Evolutionary conservation across 1,140 invertebrate species (phyloP), one percentile per base, ranked within the genome.

Genomic region (Campodea augens): DNA sequence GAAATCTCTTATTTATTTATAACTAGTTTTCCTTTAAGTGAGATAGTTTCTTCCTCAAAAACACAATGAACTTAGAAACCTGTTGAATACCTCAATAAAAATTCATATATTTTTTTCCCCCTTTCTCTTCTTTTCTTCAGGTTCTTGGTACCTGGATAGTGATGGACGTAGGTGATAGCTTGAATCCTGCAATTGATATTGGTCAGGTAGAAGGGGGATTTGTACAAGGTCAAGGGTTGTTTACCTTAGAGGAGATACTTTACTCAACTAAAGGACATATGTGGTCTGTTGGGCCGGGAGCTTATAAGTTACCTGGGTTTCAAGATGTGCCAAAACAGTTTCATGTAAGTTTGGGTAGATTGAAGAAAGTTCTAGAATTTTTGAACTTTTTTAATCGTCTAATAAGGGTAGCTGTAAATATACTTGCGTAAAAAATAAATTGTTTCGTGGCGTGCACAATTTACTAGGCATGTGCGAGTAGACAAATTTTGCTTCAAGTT

Each of bases 111-210:
- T 32, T 32, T 32, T 32, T 32, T 32, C 15, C 27, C 15, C 7
- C 1, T 20, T 15, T 41, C 12, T 15, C 7, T 3, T 18, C 37
- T 46, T 10, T 32, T 18, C 44, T 51, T 38, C 51, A 78, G 77
- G 77, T 93, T 5, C 56, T 89, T 38, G 71, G 77, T 57, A 84
- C 82, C 2, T 85, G 96, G 55, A 95, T 96, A 53, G 86, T 96
- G 0, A 95, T 95, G 90, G 91, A 96, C 65, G 68, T 95, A 42
- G 82, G 82, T 18, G 75, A 85, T 46, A 92, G 86, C 65, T 62
- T 96, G 23, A 96, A 96, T 66, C 90, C 90, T 21, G 88, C 89
- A 0, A 90, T 96, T 52, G 91, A 97, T 54, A 85, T 96, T 56
- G 91, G 90, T 0, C 91, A 96, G 67, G 78, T 96, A 21, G 91